Evolutionary conservation across 2,797 vertebrate genomes (phyloP).

Genomic region (Atherinosoma microstoma): DNA sequence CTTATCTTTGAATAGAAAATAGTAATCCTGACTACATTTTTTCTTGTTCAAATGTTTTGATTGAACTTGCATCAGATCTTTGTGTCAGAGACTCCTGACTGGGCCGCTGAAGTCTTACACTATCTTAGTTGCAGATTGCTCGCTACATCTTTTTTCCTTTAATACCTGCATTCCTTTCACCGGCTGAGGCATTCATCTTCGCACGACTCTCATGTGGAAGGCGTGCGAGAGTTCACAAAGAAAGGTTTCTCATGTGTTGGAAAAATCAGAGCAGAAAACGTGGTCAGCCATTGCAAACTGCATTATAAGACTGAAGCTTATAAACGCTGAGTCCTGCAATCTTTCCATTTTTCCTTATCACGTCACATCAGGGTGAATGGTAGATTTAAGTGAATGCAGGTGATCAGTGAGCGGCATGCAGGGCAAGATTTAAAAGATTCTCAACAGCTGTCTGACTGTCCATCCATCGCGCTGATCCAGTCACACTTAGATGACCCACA

Average conservation of each 20-base stretch:
- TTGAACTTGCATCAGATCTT: constrained; percentile 68
- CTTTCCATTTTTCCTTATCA: constrained; percentile 38
- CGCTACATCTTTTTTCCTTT: constrained; percentile 70
- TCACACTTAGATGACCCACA: constrained; percentile 75
- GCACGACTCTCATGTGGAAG: constrained; percentile 28
- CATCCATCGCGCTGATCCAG: constrained; percentile 78
- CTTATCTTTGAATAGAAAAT: constrained; percentile 11
- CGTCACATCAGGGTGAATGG: constrained; percentile 50
- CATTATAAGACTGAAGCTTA: constrained; percentile 40
- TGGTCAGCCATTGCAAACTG: constrained; percentile 32
- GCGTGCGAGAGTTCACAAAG: constrained; percentile 16
- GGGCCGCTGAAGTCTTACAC: constrained; percentile 45
- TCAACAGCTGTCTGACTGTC: constrained; percentile 80
- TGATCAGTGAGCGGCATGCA: constrained; percentile 75
- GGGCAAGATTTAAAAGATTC: constrained; percentile 76
- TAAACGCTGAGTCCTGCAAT: constrained; percentile 24
- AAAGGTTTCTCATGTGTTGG: constrained; percentile 29
- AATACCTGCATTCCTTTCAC: constrained; percentile 49
- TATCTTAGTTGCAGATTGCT: constrained; percentile 62
- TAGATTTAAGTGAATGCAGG: constrained; percentile 75
- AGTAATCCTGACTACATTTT: constrained; percentile 21
- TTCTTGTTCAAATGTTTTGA: constrained; percentile 57
- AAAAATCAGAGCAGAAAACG: constrained; percentile 25
- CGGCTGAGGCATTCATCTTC: constrained; percentile 52
- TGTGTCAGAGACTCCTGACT: constrained; percentile 47